phyloP scores from a whole-genome alignment of 2,797 vertebrate genomes.

The Anabacerthia variegaticeps region DNA sequence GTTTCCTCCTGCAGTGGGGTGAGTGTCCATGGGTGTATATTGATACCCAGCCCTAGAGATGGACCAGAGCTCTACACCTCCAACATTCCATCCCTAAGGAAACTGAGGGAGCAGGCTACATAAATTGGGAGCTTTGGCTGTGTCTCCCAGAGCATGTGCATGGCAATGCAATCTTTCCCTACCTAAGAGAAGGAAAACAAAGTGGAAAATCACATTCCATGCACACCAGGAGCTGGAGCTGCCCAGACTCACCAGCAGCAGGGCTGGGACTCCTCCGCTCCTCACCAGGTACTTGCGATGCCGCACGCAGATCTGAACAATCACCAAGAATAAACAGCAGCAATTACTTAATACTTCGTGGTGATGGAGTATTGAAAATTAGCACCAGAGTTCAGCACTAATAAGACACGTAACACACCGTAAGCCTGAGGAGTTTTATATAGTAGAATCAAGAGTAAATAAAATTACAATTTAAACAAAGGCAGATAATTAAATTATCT shows the following conservation, averaged over 20 bases:
- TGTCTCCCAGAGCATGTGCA: accelerated
- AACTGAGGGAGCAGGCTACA: background rate
- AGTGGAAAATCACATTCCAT: background rate
- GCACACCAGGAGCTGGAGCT: accelerated
- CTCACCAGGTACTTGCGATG: background rate
- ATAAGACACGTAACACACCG: background rate
- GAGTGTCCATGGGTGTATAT: accelerated
- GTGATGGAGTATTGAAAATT: constrained; percentile 44
- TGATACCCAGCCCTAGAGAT: background rate
- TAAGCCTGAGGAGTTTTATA: constrained; percentile 26
- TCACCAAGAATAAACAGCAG: constrained; percentile 21
- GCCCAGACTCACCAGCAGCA: background rate
- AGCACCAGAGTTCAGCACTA: background rate
- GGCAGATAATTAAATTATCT: constrained; percentile 76
- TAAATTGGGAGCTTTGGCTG: background rate
- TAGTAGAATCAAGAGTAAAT: constrained; percentile 67
- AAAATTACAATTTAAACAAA: constrained; percentile 76
- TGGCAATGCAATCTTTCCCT: background rate
- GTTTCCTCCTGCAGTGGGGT: background rate
- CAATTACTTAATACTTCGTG: constrained; percentile 6
- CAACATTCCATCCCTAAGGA: accelerated
- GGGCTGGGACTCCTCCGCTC: background rate
- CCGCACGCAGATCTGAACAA: accelerated
- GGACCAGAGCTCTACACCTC: background rate
- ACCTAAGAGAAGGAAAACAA: background rate